Evolutionary conservation across 2,888 invertebrate genomes (phyloP), one percentile per base, ranked within the genome.

Genomic region (Mesoligia furuncula): DNA sequence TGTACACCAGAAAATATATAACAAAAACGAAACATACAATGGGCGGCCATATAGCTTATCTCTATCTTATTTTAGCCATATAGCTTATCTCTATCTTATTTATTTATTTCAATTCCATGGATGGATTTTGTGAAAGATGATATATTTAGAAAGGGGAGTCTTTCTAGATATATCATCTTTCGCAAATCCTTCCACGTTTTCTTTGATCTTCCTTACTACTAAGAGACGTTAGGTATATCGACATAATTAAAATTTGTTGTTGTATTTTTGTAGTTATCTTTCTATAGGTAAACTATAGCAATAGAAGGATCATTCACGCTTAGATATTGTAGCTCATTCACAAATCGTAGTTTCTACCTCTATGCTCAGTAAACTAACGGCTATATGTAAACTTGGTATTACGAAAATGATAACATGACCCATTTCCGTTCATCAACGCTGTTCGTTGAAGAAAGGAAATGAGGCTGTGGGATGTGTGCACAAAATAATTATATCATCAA

Each of bases 341-440:
- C 3, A 2, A 57, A 8, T 27, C 27, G 20, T 67, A 20, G 7
- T 27, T 27, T 67, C 27, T 31, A 24, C 8, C 27, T 31, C 20
- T 27, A 13, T 20, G 5, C 27, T 20, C 27, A 27, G 1, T 67
- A 45, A 67, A 67, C 1, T 24, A 75, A 45, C 11, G 5, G 1
- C 1, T n/a, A 36, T 9, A 59, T 5, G n/a, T 36, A 39, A 45
- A 54, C 48, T 69, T 79, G 15, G 20, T 24, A 31, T 8, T 4
- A 70, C n/a, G 1, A 42, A 39, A 51, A 59, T 59, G 31, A 80
- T 81, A 65, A 59, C 42, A 17, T 45, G 51, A 59, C 66, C 45
- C 5, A 66, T n/a, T 65, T 81, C 48, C 42, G 15, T 57, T 17
- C 9, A 31, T 20, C 6, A 67, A 20, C 11, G 7, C 24, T 31